Conservation (phyloP, 2,113 vertebrate species). For the Macrotus californicus region DNA sequence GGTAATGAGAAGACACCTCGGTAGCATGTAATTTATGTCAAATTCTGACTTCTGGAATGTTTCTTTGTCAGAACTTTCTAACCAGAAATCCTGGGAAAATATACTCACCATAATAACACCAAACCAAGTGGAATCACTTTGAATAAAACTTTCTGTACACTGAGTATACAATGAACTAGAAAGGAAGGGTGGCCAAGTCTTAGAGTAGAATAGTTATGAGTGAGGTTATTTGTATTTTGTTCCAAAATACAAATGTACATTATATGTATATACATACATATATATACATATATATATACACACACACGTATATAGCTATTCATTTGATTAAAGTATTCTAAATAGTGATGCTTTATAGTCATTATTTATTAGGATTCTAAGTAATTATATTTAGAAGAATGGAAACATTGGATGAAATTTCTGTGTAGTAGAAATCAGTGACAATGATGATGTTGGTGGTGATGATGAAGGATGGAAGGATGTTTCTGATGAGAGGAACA, state of each 20-base stretch:
- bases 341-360: not conserved
- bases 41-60: slow-evolving; percentile 70
- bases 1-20: slow-evolving; percentile 67
- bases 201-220: not conserved
- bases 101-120: slow-evolving; percentile 42
- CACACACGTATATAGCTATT: not conserved
- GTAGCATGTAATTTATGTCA: slow-evolving; percentile 69
- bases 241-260: not conserved
- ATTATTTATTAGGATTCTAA: not conserved
- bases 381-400: not conserved
- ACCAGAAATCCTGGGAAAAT: slow-evolving; percentile 57
- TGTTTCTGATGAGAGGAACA: not conserved
- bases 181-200: not conserved
- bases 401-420: not conserved
- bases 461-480: not conserved
- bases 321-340: not conserved
- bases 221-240: not conserved
- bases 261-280: not conserved
- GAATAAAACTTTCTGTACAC: slow-evolving; percentile 40
- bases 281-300: not conserved
- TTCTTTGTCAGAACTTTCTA: slow-evolving; percentile 73
- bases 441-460: not conserved
- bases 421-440: not conserved
- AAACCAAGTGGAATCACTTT: slow-evolving; percentile 56
- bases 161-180: not conserved